phyloP scores from a whole-genome alignment of 2,888 invertebrate genomes.

The Mimas tiliae region DNA sequence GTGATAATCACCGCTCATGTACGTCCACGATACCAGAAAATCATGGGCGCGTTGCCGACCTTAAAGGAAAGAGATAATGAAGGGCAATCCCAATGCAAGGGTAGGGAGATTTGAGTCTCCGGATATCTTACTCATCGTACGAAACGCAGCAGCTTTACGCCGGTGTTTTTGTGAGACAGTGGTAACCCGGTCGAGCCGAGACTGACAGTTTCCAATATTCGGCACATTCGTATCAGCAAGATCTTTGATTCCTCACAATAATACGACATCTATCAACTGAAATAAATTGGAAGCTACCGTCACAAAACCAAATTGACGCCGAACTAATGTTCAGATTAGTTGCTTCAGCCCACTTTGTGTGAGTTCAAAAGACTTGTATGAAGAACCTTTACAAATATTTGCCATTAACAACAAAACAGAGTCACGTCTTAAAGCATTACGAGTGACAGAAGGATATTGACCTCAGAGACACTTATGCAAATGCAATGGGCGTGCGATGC shows the following conservation, averaged over 20 bases:
- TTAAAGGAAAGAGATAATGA: no score
- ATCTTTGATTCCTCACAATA: background rate
- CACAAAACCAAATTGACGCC: background rate
- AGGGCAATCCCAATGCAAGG: no score
- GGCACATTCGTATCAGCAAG: background rate
- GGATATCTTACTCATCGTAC: no score
- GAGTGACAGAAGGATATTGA: slow-evolving; percentile 65
- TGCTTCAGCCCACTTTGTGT: slow-evolving; percentile 33
- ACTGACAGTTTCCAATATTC: background rate
- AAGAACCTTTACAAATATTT: slow-evolving; percentile 36
- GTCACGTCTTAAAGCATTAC: slow-evolving; percentile 38
- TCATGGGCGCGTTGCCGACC: no score
- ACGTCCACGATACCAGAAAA: no score
- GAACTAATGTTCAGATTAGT: background rate
- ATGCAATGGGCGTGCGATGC: slow-evolving; percentile 63
- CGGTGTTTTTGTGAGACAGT: no score
- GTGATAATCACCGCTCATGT: no score
- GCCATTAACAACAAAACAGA: slow-evolving; percentile 32
- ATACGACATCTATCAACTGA: background rate
- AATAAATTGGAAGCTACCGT: background rate
- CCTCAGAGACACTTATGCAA: slow-evolving; percentile 70
- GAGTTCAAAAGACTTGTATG: slow-evolving; percentile 28
- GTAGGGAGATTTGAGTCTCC: no score
- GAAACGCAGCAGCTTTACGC: no score
- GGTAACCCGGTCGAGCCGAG: no score